Base-by-base conservation (phyloP, 1,140 invertebrate genomes). In the Callitettix versicolor region DNA sequence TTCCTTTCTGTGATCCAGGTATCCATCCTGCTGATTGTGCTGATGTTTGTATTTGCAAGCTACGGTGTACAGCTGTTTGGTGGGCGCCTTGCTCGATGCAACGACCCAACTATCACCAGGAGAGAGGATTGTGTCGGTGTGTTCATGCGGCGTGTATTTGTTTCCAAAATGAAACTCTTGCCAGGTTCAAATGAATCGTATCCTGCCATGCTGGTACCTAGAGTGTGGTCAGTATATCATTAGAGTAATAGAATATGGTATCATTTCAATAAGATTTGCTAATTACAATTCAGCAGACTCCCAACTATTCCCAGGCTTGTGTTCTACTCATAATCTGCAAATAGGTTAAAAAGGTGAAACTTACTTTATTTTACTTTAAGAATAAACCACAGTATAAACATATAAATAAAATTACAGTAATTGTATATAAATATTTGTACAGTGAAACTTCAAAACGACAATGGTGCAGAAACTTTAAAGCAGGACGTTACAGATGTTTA, bases 41-140 rank as follows among this genome's bases (percentile, higher is more conserved):
- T 99, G 17, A 98, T 99, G 88, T 99, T 99, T 70, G 91, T 99
- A 15, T 99, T 99, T 71, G 95, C 96, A 42, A 96, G 91, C 69
- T 99, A 98, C 66, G 97, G 96, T 1, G 94, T 99, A 2, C 96
- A 99, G 67, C 71, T 98, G 40, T 98, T 96, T 69, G 97, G 96
- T 11, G 97, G 97, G 38, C 72, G 78, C 68, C 72, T 99, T 62
- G 95, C 95, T 1, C 78, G 95, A 24, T 99, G 97, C 67, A 99
- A 99, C 71, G 97, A 99, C 73, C 91, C 88, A 0, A 88, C 80
- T 0, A 92, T 99, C 47, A 75, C 72, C 0, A 78, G 73, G 14
- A 77, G 94, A 60, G 85, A 88, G 64, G 81, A 96, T 53, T 99
- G 97, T 71, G 85, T 91, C 14, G 97, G 97, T 0, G 86, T 96